Evolutionary conservation across 2,888 invertebrate genomes (phyloP), one percentile per base, ranked within the genome.

Genomic region (Gnatocerus cornutus): DNA sequence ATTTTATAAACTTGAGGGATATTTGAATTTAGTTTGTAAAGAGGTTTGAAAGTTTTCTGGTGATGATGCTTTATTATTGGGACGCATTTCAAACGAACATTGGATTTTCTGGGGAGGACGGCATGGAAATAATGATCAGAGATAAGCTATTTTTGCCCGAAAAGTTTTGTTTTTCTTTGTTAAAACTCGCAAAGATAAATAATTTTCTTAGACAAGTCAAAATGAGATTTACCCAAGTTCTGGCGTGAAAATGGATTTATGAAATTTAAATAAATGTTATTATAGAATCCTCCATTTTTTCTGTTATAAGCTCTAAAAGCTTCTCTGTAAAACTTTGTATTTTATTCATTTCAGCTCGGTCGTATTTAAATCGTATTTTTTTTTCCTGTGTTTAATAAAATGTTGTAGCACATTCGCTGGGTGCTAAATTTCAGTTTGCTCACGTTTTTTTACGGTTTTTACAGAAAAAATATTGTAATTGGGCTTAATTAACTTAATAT

Each of bases 31-130:
- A 56, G 56, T 43, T 55, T 39, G 55, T 12, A 27, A 21, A 48
- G 48, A 55, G 43, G 43, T 43, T 46, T 46, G 14, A 46, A 46
- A 58, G 43, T 43, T 55, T 55, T 13, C 14, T 37, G n/a, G 16
- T 53, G 14, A 16, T 39, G 29, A 21, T 29, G 43, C 12, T 58
- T 58, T 41, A 58, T 58, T 58, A 58, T 10, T 43, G 56, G n/a
- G 55, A 21, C 16, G 41, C 16, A 39, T 21, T 55, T 21, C 14
- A 39, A 53, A 13, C 16, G 52, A 53, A 53, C 30, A 55, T 55
- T 55, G 55, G 21, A 55, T 55, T 55, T 41, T 55, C 21, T 12
- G 27, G 10, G 29, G 12, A 2, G 41, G 41, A 41, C 6, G 12
- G 13, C 3, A n/a, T 33, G 16, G 30, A 39, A 55, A 39, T 55